These are phyloP conservation scores for Lacanobia wlatinum DNA, from an alignment of 2,888 invertebrate species.

Conservation along the genomic window DNA sequence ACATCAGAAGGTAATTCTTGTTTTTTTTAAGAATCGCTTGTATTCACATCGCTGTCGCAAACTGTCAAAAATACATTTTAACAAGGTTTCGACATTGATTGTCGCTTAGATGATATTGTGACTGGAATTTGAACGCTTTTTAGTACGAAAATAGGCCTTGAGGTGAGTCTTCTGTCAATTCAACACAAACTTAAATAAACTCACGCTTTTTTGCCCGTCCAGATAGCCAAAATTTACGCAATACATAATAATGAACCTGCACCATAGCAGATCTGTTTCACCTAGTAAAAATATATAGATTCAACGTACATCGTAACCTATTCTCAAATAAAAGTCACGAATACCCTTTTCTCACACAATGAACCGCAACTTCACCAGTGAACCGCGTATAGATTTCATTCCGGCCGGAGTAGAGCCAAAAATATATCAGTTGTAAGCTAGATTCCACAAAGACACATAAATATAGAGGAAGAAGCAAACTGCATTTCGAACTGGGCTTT, in stretches of 20 bases:
- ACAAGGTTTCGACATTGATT: no score
- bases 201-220: not conserved
- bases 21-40: no score
- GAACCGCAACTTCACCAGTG: not conserved
- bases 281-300: not conserved
- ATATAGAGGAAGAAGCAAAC: not conserved
- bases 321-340: constrained; percentile 14
- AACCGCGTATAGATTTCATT: constrained; percentile 1
- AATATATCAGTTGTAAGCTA: not conserved
- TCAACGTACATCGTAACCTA: not conserved
- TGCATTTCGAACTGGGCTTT: not conserved
- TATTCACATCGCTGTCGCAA: no score
- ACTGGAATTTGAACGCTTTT: no score
- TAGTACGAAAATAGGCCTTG: no score
- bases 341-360: not conserved
- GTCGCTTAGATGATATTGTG: no score
- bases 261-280: not conserved
- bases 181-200: not conserved
- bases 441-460: not conserved
- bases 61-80: no score
- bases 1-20: not conserved
- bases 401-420: not conserved
- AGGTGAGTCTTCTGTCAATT: not conserved
- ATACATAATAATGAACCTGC: no score
- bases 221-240: no score